Evolutionary conservation across 2,888 invertebrate species (phyloP).

Genomic region (Zaprionus lineosus): DNA sequence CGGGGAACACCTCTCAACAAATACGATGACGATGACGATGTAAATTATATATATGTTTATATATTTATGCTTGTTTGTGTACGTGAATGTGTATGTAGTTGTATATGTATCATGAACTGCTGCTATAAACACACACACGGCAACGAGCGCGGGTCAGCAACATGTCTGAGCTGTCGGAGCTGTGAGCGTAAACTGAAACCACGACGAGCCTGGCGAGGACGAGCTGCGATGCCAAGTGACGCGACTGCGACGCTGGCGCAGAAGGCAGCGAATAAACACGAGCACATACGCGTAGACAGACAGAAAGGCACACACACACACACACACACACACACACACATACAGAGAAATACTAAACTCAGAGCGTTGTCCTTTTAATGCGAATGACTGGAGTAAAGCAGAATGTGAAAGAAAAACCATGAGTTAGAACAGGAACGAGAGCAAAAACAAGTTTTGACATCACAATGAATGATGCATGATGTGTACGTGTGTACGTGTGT

Average conservation of each 20-base stretch:
- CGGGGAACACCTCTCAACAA: conserved; percentile 10
- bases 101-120: conserved; percentile 39
- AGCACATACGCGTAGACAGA: conserved; percentile 21
- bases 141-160: conserved; percentile 61
- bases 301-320: conserved; percentile 10
- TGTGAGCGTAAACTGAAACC: conserved; percentile 78
- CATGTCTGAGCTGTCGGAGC: conserved; percentile 80
- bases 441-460: conserved; percentile 73
- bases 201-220: conserved; percentile 63
- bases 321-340: conserved; percentile 13
- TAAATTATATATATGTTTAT: conserved; percentile 11
- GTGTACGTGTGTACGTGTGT: background rate
- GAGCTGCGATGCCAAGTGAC: conserved; percentile 25
- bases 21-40: conserved; percentile 17
- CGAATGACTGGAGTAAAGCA: conserved; percentile 65
- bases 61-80: conserved; percentile 28
- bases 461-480: conserved; percentile 51
- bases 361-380: conserved; percentile 78
- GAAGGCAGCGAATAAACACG: conserved; percentile 38
- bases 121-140: conserved; percentile 65
- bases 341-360: conserved; percentile 27
- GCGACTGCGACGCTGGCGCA: conserved; percentile 27
- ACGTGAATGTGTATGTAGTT: conserved; percentile 7
- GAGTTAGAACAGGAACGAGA: conserved; percentile 47
- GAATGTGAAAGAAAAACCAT: conserved; percentile 62